Evolutionary conservation across 1,140 invertebrate genomes (phyloP), one percentile per base, ranked within the genome.

Genomic region (Drosophila prosaltans): DNA sequence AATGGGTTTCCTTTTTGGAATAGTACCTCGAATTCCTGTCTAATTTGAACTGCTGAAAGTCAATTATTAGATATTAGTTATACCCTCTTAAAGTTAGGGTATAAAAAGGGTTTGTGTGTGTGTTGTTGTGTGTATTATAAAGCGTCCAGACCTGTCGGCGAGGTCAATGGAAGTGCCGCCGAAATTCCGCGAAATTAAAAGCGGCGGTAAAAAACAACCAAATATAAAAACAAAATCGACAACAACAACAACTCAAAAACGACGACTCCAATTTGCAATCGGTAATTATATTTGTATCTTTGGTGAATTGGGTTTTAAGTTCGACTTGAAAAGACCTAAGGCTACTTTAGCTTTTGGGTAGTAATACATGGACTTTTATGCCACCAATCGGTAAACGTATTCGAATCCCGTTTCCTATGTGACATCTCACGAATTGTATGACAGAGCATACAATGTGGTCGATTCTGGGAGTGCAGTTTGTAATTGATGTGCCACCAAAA

Each of bases 171-270:
- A 21, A 84, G 73, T 71, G 84, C 84, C 83, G 77, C 65, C 69
- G 74, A 84, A 89, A 88, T 88, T 88, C 84, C 73, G 62, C 48
- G 68, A 65, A 88, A 89, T 89, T 80, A 78, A 88, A 75, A 61
- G 63, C 58, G 65, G 64, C 72, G 59, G 64, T 24, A 69, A 70
- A 63, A 4, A 63, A 21, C 16, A 51, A 1, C 7, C 3, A 57
- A 45, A 24, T 61, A 40, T 51, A 45, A 28, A 40, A 26, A n/a
- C 36, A 74, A 32, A 62, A 30, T 2, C 28, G 4, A 30, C 28
- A 43, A 26, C 48, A 16, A 43, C 5, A 67, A 61, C 54, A 48
- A 58, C 21, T 36, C 10, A 75, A 69, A 74, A 36, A 75, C 64
- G 68, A 75, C 64, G 59, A 67, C 28, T 70, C 65, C 80, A 86